phyloP scores from a whole-genome alignment of 2,113 vertebrate species.

The Daboia siamensis region DNA sequence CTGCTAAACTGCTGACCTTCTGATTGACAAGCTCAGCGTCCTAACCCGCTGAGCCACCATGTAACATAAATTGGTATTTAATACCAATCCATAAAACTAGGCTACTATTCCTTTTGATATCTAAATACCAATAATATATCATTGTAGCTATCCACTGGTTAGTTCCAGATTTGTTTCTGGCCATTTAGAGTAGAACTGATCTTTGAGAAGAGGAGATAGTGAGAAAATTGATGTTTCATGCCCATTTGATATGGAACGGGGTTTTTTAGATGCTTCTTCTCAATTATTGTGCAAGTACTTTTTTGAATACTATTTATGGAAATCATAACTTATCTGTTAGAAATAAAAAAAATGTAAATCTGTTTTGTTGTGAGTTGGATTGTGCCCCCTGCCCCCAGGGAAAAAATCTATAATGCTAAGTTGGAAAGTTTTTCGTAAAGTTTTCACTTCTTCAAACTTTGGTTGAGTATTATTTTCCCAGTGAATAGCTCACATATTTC shows the following conservation, averaged over 20 bases:
- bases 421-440: not conserved
- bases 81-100: not conserved
- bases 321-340: not conserved
- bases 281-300: not conserved
- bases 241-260: not conserved
- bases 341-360: not conserved
- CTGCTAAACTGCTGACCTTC: too few relatives aligned
- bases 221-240: not conserved
- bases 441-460: not conserved
- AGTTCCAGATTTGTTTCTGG: not conserved
- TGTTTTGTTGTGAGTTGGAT: not conserved
- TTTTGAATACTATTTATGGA: not conserved
- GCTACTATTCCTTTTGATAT: not conserved
- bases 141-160: not conserved
- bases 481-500: not conserved
- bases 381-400: not conserved
- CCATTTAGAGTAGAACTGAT: not conserved
- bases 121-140: not conserved
- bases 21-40: too few relatives aligned
- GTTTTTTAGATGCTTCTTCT: not conserved
- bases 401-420: not conserved
- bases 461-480: not conserved
- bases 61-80: not conserved
- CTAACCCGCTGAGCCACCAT: too few relatives aligned
- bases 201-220: not conserved